Evolutionary conservation across 1,140 invertebrate genomes (phyloP), one percentile per base, ranked within the genome.

Genomic region (Cydia strobilella): DNA sequence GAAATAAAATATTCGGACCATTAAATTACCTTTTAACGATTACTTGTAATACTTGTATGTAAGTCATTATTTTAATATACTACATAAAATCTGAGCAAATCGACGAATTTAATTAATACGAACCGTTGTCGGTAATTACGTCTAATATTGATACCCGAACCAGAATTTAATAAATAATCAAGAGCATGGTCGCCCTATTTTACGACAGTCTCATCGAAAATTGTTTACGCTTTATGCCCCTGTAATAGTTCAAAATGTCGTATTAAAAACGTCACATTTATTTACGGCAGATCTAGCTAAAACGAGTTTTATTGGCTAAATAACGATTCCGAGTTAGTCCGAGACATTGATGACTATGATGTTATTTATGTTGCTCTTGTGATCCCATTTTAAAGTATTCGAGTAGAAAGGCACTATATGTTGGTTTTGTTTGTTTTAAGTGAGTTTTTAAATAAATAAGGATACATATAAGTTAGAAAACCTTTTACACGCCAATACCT

Each of bases 171-270:
- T 48, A 18, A 18, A 18, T 0, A 51, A 51, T 51, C 48, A 18
- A 51, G n/a, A 18, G 12, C 13, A 69, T 69, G 65, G 65, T 39
- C 31, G 13, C 65, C 65, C 65, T 39, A 69, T 69, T 69, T 69
- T 35, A 69, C 65, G 27, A 35, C 65, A 9, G 12, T 5, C 27
- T 66, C 63, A 18, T 23, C 31, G 31, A 69, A 69, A 69, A 69
- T 35, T 35, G 27, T 39, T 75, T 78, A 80, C 79, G 76, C 79
- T 90, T 86, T 82, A 86, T 83, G 80, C 76, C 79, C 71, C 77
- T 73, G 88, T 89, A 89, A 90, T 89, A 85, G 87, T 87, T 88
- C 83, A 89, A 86, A 90, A 88, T 88, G 81, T 74, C 77, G 79
- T 83, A 86, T 88, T 87, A 86, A 87, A 89, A 84, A 79, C 84